These are phyloP conservation scores for Colletes gigas DNA, from an alignment of 1,140 invertebrate genomes.

Conservation along the genomic window DNA sequence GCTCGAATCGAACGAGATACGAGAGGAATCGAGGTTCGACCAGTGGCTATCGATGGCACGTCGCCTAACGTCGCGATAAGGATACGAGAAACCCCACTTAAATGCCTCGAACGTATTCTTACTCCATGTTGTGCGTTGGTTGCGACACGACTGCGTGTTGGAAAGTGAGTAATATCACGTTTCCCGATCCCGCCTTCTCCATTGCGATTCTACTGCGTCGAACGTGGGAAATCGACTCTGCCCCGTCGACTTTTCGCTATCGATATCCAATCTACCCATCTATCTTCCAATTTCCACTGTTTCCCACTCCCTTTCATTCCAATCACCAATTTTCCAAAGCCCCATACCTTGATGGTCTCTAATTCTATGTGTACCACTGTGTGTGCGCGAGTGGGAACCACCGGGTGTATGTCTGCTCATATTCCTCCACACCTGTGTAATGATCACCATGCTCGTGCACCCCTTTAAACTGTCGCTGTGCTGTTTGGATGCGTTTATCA, in stretches of 20 bases:
- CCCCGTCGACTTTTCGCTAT: background rate
- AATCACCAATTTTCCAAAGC: slow-evolving; percentile 8
- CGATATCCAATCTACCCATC: too few species aligned
- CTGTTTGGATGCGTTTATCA: background rate
- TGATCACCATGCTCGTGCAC: background rate
- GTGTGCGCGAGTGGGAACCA: slow-evolving; percentile 26
- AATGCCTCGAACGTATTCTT: slow-evolving; percentile 73
- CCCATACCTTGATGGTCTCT: slow-evolving; percentile 9
- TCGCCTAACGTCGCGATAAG: slow-evolving; percentile 50
- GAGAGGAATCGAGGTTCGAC: slow-evolving; percentile 13
- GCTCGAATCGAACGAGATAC: background rate
- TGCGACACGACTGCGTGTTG: slow-evolving; percentile 74
- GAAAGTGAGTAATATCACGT: slow-evolving; percentile 72
- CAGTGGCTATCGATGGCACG: slow-evolving; percentile 17
- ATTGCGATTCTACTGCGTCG: slow-evolving; percentile 16
- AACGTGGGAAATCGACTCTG: background rate
- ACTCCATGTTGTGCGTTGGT: slow-evolving; percentile 76
- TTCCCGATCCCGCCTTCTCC: slow-evolving; percentile 49
- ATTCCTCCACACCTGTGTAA: background rate
- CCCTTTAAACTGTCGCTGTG: background rate
- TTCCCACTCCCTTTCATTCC: slow-evolving; percentile 6
- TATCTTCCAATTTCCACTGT: background rate
- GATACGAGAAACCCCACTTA: slow-evolving; percentile 62
- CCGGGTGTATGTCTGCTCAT: too few species aligned
- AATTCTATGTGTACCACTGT: slow-evolving; percentile 10